These are phyloP conservation scores for Brachyopa scutellaris DNA, from an alignment of 2,888 invertebrate species.

Conservation along the genomic window DNA sequence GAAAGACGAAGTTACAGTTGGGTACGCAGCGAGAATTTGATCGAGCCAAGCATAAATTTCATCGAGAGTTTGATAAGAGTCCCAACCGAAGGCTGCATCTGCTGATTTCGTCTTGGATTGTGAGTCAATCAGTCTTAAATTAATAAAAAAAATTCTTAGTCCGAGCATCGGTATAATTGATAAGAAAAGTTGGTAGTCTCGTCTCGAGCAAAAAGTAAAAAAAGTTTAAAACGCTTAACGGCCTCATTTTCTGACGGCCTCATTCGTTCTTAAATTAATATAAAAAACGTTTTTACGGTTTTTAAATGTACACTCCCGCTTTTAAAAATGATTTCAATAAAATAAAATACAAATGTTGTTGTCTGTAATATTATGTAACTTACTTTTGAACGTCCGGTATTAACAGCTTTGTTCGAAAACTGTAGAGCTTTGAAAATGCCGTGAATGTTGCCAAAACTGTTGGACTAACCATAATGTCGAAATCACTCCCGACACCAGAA, in stretches of 20 bases:
- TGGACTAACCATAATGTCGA: constrained; percentile 85
- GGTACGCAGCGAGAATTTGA: constrained; percentile 81
- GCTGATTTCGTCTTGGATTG: constrained; percentile 64
- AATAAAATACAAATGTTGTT: too few species aligned
- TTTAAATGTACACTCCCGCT: too few species aligned
- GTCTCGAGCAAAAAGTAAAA: too few species aligned
- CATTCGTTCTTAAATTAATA: too few species aligned
- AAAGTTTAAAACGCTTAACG: too few species aligned
- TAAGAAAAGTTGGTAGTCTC: too few species aligned
- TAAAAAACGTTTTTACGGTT: too few species aligned
- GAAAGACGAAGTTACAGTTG: constrained; percentile 82
- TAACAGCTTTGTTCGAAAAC: constrained; percentile 80
- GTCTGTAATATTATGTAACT: too few species aligned
- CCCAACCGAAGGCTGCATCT: constrained; percentile 82
- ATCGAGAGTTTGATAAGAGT: constrained; percentile 83
- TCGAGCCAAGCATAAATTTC: constrained; percentile 85
- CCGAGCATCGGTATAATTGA: too few species aligned
- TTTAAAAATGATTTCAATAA: too few species aligned
- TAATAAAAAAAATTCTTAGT: too few species aligned
- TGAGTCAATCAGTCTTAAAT: constrained; percentile 72
- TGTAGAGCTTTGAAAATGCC: constrained; percentile 78
- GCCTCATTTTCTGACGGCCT: too few species aligned
- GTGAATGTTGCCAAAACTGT: constrained; percentile 82
- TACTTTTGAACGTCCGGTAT: constrained; percentile 84
- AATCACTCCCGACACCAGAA: constrained; percentile 79